These are phyloP conservation scores for Felis catus DNA, from an alignment of 2,113 vertebrate genomes.

Conservation along the genomic window DNA sequence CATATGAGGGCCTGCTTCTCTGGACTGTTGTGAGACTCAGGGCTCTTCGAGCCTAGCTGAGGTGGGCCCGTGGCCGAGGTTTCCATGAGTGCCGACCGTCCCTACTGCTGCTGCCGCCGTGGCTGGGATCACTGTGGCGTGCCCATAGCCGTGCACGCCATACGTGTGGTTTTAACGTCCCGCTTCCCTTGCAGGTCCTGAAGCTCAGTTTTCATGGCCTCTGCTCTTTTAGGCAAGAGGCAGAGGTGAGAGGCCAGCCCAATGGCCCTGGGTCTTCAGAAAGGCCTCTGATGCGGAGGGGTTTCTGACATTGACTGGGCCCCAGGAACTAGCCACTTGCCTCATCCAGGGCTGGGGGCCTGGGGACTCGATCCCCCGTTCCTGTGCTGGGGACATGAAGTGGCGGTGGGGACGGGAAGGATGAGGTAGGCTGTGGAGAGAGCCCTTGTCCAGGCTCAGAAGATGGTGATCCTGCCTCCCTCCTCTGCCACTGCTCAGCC, in stretches of 20 bases:
- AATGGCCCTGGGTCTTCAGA: background rate
- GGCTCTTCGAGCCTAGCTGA: background rate
- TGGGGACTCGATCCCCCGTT: background rate
- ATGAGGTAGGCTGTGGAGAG: background rate
- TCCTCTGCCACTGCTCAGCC: background rate
- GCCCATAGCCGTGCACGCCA: accelerated
- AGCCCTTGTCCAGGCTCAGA: background rate
- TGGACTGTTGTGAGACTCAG: background rate
- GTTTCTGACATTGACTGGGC: background rate
- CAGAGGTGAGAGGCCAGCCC: background rate
- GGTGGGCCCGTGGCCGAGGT: background rate
- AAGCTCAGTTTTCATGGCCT: background rate
- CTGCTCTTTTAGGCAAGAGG: background rate
- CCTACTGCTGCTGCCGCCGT: accelerated
- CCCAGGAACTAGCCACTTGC: background rate
- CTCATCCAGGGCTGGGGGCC: background rate
- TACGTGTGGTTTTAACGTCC: background rate
- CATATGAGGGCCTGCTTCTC: background rate
- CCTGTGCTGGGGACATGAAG: background rate
- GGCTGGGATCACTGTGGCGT: accelerated
- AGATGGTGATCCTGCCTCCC: background rate
- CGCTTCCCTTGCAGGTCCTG: background rate
- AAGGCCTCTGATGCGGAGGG: background rate
- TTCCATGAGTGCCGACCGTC: accelerated
- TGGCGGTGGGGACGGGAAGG: background rate